These are phyloP conservation scores for Phyllopteryx taeniolatus DNA, from an alignment of 2,113 vertebrate genomes.

Conservation along the genomic window DNA sequence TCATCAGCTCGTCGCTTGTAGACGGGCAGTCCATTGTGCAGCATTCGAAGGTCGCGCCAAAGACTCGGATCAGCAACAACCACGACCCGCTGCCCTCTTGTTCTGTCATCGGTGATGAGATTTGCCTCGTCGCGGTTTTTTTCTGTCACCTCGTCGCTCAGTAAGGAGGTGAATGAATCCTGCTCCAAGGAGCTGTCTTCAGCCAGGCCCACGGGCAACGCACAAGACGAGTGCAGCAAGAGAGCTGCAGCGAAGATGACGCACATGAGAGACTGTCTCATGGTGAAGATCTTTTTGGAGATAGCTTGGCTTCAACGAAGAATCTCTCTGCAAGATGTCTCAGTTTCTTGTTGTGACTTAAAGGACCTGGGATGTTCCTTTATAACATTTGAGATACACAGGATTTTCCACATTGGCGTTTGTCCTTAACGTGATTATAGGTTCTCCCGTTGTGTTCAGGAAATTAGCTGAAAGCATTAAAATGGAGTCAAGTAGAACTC, in stretches of 20 bases:
- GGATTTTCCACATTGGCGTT: slow-evolving; percentile 37
- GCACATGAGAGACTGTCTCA: slow-evolving; percentile 58
- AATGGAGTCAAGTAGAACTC: slow-evolving; percentile 30
- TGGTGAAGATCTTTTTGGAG: slow-evolving; percentile 44
- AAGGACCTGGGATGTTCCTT: slow-evolving; percentile 31
- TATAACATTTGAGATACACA: slow-evolving; percentile 46
- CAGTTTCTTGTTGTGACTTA: slow-evolving; percentile 30
- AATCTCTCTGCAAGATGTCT: slow-evolving; percentile 21
- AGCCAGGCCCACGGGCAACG: slow-evolving; percentile 42
- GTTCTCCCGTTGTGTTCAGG: slow-evolving; percentile 30
- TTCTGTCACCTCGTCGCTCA: slow-evolving; percentile 50
- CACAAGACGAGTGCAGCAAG: slow-evolving; percentile 48
- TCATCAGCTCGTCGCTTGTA: slow-evolving; percentile 53
- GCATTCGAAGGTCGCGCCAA: slow-evolving; percentile 57
- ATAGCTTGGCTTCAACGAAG: neutral
- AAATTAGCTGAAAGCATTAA: slow-evolving; percentile 40
- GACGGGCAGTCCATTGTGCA: slow-evolving; percentile 43
- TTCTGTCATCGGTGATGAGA: neutral
- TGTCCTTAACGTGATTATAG: slow-evolving; percentile 6
- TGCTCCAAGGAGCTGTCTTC: slow-evolving; percentile 59
- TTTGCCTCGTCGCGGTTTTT: slow-evolving; percentile 21
- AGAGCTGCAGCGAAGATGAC: slow-evolving; percentile 56
- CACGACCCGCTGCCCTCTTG: slow-evolving; percentile 53
- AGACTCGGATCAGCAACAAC: slow-evolving; percentile 55
- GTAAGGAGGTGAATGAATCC: slow-evolving; percentile 45